Evolutionary conservation across 2,888 invertebrate species (phyloP).

Genomic region (Eumerus sabulonum): DNA sequence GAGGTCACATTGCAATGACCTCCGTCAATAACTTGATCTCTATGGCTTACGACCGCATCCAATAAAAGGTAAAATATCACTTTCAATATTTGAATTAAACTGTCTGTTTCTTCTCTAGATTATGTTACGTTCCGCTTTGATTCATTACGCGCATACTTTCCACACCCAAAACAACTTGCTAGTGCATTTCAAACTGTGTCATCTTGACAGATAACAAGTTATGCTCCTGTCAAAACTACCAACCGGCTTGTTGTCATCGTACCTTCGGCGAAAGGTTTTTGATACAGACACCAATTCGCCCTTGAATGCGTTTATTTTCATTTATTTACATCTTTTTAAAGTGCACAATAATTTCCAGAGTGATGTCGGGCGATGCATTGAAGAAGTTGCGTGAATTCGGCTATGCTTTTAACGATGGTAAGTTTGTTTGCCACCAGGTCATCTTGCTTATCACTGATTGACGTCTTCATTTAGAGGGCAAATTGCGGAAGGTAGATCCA

Average conservation of each 20-base stretch:
- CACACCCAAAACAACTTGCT: too few relatives aligned
- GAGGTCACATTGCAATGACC: too few relatives aligned
- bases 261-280: constrained; percentile 26
- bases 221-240: constrained; percentile 28
- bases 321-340: constrained; percentile 37
- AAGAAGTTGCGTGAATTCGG: constrained; percentile 79
- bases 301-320: constrained; percentile 17
- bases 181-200: constrained; percentile 1
- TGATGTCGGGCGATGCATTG: constrained; percentile 49
- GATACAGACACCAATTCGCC: neutral
- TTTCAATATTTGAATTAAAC: too few relatives aligned
- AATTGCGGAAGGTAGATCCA: constrained; percentile 82
- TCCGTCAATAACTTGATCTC: too few relatives aligned
- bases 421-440: constrained; percentile 34
- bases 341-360: constrained; percentile 17
- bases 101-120: too few relatives aligned
- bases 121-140: too few relatives aligned
- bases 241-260: constrained; percentile 31
- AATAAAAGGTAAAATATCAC: too few relatives aligned
- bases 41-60: too few relatives aligned
- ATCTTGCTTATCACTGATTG: too few relatives aligned
- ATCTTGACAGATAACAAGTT: neutral
- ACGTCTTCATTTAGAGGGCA: constrained; percentile 80
- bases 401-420: constrained; percentile 81
- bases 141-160: too few relatives aligned